A percentile compares a stretch with the other conserved stretches of the same genome.
Evolutionary conservation across 2,113 vertebrate genomes (phyloP).

Genomic region (Takifugu bimaculatus): DNA sequence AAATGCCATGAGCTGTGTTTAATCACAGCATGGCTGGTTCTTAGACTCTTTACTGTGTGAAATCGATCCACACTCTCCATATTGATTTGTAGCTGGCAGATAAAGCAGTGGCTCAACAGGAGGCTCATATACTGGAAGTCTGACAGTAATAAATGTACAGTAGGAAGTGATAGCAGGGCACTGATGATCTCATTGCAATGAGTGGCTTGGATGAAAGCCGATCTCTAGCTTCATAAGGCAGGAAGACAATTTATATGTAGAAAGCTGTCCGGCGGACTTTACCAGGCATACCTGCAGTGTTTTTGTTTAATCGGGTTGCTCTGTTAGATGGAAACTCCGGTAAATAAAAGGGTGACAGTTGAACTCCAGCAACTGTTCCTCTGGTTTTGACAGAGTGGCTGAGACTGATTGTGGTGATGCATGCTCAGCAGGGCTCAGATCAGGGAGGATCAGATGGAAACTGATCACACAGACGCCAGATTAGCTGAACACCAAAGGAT

Average conservation of each 20-base stretch:
- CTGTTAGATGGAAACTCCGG: too few species aligned
- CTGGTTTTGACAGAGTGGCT: too few species aligned
- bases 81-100: conserved; percentile 28
- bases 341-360: too few species aligned
- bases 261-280: background rate
- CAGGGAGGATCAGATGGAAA: background rate
- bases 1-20: background rate
- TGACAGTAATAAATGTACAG: background rate
- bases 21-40: background rate
- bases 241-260: conserved; percentile 15
- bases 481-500: background rate
- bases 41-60: background rate
- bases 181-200: conserved; percentile 43
- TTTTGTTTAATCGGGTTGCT: too few species aligned
- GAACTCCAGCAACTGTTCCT: too few species aligned
- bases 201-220: conserved; percentile 46
- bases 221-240: conserved; percentile 38
- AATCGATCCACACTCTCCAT: conserved; percentile 5
- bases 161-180: conserved; percentile 40
- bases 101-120: conserved; percentile 18
- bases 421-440: background rate
- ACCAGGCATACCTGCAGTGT: background rate
- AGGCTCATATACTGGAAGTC: conserved; percentile 28
- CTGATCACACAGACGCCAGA: background rate
- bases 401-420: background rate